phyloP scores from a whole-genome alignment of 2,797 vertebrate species.

The Clarias laeviceps region DNA sequence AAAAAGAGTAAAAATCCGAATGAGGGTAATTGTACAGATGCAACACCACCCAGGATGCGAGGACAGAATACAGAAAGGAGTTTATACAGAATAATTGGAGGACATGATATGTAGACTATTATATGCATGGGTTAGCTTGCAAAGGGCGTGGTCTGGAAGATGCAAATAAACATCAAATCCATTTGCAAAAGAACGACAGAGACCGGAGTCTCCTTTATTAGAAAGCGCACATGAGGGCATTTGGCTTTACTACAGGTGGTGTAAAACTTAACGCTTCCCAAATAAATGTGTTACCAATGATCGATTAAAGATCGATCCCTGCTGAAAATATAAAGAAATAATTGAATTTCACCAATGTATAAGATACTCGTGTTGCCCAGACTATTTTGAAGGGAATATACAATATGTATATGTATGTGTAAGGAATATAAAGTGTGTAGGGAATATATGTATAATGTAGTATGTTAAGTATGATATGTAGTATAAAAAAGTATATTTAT shows the following conservation, averaged over 20 bases:
- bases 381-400: not conserved
- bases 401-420: too few species aligned
- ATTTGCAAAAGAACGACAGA: conserved; percentile 26
- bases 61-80: not conserved
- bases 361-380: too few species aligned
- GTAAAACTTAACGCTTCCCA: not conserved
- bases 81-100: not conserved
- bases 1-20: not conserved
- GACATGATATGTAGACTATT: not conserved
- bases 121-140: conserved; percentile 10
- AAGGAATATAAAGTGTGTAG: too few species aligned
- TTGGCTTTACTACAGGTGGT: not conserved
- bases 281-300: not conserved
- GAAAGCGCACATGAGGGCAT: not conserved
- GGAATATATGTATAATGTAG: too few species aligned
- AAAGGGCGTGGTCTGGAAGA: not conserved
- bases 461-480: too few species aligned
- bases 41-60: not conserved
- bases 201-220: not conserved
- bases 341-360: not conserved
- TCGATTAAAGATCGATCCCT: not conserved
- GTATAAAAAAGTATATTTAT: too few species aligned
- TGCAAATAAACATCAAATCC: not conserved
- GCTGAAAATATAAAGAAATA: not conserved
- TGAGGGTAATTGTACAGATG: not conserved